These are phyloP conservation scores for Helleia helle DNA, from an alignment of 2,888 invertebrate species.

Conservation along the genomic window DNA sequence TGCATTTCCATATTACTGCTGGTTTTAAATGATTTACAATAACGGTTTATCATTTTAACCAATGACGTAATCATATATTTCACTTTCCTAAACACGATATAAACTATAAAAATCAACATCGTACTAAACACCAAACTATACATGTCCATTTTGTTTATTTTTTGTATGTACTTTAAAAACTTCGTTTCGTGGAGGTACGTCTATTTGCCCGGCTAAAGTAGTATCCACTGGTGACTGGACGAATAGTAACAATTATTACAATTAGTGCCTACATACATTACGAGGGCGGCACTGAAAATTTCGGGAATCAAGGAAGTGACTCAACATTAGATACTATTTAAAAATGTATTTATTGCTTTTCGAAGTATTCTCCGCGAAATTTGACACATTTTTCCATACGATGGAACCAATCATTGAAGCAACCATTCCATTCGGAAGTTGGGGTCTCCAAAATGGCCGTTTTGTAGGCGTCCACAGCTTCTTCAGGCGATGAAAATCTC, in stretches of 20 bases:
- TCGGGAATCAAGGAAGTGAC: no score
- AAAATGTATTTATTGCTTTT: no score
- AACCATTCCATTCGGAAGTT: no score
- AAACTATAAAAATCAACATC: neutral
- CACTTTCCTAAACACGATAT: neutral
- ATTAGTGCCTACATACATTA: neutral
- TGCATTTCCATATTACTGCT: neutral
- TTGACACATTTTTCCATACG: no score
- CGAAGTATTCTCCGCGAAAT: no score
- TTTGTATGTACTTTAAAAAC: no score
- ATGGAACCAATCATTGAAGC: no score
- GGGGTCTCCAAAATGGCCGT: no score
- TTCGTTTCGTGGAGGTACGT: neutral
- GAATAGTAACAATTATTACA: neutral
- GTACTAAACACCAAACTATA: neutral
- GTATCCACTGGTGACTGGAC: neutral
- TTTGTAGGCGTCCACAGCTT: no score
- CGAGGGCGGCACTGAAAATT: no score
- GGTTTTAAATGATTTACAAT: neutral
- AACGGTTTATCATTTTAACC: neutral
- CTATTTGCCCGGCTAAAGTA: neutral
- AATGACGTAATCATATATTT: neutral
- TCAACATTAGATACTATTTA: no score
- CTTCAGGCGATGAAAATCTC: no score
- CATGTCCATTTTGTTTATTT: neutral